Evolutionary conservation across 2,888 invertebrate genomes (phyloP).

Genomic region (Netelia virgata): DNA sequence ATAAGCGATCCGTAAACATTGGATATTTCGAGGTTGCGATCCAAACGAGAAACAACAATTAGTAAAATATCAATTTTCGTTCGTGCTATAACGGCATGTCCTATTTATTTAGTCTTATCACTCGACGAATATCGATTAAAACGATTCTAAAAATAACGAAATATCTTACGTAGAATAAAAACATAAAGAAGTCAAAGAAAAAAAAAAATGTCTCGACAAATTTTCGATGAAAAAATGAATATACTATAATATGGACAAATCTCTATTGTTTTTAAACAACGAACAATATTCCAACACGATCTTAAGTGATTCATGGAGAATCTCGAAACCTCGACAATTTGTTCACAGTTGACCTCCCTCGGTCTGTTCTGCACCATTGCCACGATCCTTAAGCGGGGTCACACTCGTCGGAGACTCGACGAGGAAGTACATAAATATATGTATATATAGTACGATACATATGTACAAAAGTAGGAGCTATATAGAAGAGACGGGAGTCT

Average conservation of each 20-base stretch:
- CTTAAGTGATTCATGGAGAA: not conserved
- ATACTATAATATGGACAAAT: not conserved
- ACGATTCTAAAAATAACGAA: not conserved
- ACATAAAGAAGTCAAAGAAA: no score
- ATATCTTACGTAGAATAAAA: no score
- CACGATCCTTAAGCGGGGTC: not conserved
- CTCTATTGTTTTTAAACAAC: not conserved
- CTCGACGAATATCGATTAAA: not conserved
- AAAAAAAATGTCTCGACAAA: no score
- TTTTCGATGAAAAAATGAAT: no score
- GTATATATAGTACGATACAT: constrained; percentile 24
- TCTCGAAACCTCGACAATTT: not conserved
- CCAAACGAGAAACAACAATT: not conserved
- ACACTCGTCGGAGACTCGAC: constrained; percentile 49
- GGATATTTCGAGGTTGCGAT: not conserved
- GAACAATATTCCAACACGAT: not conserved
- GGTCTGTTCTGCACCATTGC: not conserved
- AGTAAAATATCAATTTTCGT: not conserved
- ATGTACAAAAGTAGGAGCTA: constrained; percentile 12
- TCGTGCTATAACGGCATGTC: not conserved
- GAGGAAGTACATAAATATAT: constrained; percentile 60
- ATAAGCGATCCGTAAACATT: not conserved
- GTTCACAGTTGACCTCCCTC: not conserved
- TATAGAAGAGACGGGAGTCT: not conserved
- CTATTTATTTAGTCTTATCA: not conserved